phyloP scores from a whole-genome alignment of 2,888 invertebrate genomes.

The Panorpa germanica region DNA sequence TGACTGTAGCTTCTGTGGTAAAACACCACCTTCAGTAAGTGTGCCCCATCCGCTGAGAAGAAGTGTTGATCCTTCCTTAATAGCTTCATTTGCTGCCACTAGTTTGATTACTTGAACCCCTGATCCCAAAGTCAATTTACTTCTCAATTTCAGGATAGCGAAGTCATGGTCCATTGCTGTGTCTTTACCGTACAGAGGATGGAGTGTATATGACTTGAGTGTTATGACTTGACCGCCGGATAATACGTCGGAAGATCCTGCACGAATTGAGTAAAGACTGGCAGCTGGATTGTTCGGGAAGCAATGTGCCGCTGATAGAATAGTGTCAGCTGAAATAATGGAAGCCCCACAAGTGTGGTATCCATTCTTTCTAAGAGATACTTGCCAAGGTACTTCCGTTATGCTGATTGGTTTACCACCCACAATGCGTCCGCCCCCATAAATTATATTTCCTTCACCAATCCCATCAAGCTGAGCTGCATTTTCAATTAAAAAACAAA shows the following conservation, averaged over 20 bases:
- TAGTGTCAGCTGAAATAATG: conserved; percentile 19
- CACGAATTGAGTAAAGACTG: conserved; percentile 20
- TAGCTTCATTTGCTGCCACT: conserved; percentile 16
- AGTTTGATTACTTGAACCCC: conserved; percentile 21
- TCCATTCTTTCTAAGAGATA: conserved; percentile 21
- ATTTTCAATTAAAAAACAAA: no score
- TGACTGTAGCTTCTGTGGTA: conserved; percentile 19
- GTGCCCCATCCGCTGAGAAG: no score
- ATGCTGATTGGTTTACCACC: conserved; percentile 24
- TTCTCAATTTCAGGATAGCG: conserved; percentile 26
- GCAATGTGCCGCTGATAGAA: conserved; percentile 27
- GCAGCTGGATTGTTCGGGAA: conserved; percentile 1
- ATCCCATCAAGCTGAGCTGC: no score
- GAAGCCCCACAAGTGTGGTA: conserved; percentile 26
- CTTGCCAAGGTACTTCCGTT: conserved; percentile 24
- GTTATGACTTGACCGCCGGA: conserved; percentile 25
- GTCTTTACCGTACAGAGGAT: no score
- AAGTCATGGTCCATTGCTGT: conserved; percentile 28
- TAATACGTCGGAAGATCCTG: conserved; percentile 25
- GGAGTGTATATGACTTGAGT: conserved; percentile 21
- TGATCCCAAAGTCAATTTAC: conserved; percentile 21
- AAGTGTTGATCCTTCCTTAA: no score
- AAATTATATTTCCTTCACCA: no score
- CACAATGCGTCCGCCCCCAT: conserved; percentile 20
- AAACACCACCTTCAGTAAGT: conserved; percentile 14